Percentiles rank a stretch among this genome's conserved stretches.
phyloP scores from a whole-genome alignment of 1,140 invertebrate species.

The Brachionus rubens region DNA sequence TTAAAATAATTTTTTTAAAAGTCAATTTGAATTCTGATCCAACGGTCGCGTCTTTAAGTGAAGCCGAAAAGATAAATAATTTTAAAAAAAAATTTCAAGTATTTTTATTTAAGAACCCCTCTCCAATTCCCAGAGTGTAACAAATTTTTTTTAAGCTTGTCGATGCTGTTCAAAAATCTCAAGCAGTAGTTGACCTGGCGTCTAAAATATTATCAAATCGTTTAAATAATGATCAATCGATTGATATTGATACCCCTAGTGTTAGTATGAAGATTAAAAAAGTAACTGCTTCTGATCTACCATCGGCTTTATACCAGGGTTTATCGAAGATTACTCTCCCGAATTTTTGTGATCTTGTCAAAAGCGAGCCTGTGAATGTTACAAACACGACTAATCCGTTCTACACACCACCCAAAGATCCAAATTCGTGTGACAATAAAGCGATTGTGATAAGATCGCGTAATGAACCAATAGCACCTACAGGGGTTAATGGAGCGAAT shows the following conservation, averaged over 20 bases:
- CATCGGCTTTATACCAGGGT: not conserved
- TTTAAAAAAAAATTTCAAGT: conserved; percentile 19
- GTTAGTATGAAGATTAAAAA: conserved; percentile 15
- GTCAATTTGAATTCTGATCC: conserved; percentile 15
- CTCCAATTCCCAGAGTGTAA: too few species aligned
- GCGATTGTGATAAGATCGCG: not conserved
- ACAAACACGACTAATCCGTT: conserved; percentile 22
- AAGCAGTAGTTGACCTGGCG: not conserved
- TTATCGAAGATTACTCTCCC: conserved; percentile 1
- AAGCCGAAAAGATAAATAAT: not conserved
- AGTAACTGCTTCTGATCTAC: not conserved
- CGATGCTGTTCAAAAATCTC: not conserved
- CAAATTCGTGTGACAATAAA: conserved; percentile 14
- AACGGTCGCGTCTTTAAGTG: not conserved
- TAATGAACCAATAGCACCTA: not conserved
- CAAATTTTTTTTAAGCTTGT: not conserved
- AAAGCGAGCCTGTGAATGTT: not conserved
- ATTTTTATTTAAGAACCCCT: too few species aligned
- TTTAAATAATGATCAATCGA: conserved; percentile 4
- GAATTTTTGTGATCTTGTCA: conserved; percentile 3
- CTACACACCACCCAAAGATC: conserved; percentile 11
- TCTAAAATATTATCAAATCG: conserved; percentile 1
- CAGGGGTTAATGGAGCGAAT: conserved; percentile 23
- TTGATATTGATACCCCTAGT: conserved; percentile 22
- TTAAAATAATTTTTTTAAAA: not conserved